Percentiles rank a stretch among this genome's conserved stretches.
Evolutionary conservation across 2,797 vertebrate genomes (phyloP).

Genomic region (Malurus splendens): DNA sequence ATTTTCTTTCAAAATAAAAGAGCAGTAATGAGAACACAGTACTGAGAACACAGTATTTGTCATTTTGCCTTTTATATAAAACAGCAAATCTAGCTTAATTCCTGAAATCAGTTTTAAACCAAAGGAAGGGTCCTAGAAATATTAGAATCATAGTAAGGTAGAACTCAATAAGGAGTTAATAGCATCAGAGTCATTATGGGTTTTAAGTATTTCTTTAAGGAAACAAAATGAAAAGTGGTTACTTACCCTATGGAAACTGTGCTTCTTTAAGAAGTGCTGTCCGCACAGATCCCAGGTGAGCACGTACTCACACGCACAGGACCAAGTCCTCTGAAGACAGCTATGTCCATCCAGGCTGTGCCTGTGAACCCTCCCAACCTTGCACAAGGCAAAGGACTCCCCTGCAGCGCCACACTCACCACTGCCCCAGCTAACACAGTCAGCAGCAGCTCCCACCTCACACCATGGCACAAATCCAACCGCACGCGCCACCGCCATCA

Average conservation of each 20-base stretch:
- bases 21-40: background rate
- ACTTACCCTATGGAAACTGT: slow-evolving; percentile 33
- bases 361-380: background rate
- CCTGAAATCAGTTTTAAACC: background rate
- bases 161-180: background rate
- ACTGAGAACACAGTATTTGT: background rate
- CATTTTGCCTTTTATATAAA: background rate
- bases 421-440: accelerated
- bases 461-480: accelerated
- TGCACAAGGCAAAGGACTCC: background rate
- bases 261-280: slow-evolving; percentile 34
- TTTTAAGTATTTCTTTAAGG: background rate
- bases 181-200: background rate
- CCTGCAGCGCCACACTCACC: accelerated
- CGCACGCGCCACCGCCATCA: accelerated
- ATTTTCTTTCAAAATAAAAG: background rate
- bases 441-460: background rate
- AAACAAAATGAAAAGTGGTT: slow-evolving; percentile 9
- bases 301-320: slow-evolving; percentile 6
- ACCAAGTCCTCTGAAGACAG: slow-evolving; percentile 25
- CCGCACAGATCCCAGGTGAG: slow-evolving; percentile 32
- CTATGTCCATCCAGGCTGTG: slow-evolving; percentile 20
- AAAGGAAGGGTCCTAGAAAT: background rate
- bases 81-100: background rate
- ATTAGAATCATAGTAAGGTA: background rate